phyloP scores from a whole-genome alignment of 2,797 vertebrate species.

The Myiotriccus ornatus region DNA sequence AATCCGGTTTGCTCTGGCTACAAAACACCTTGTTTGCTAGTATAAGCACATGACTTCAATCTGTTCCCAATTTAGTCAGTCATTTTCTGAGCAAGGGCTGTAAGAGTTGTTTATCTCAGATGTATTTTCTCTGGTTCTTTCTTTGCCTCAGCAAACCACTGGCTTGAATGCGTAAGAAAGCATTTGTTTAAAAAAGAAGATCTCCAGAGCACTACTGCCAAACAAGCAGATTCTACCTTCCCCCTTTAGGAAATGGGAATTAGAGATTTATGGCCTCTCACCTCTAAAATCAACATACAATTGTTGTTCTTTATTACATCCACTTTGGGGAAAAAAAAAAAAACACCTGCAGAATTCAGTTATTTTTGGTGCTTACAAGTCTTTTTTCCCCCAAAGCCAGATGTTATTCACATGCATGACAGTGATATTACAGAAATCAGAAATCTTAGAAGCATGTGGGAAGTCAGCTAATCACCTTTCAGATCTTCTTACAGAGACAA shows the following conservation, averaged over 20 bases:
- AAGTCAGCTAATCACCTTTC: neutral
- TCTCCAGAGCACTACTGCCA: neutral
- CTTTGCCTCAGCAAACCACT: neutral
- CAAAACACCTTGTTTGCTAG: neutral
- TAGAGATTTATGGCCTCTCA: neutral
- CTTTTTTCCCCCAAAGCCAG: neutral
- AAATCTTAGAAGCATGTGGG: neutral
- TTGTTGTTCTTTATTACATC: neutral
- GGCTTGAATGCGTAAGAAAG: neutral
- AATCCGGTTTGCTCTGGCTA: neutral
- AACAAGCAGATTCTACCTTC: neutral
- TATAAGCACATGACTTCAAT: neutral
- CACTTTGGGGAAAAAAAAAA: neutral
- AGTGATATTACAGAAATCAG: neutral
- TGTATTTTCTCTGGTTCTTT: neutral
- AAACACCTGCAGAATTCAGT: neutral
- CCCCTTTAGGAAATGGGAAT: neutral
- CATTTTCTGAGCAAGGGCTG: neutral
- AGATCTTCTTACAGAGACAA: slow-evolving; percentile 19
- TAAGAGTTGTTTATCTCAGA: neutral
- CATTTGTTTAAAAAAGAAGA: neutral
- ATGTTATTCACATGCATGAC: neutral
- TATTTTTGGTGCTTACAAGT: neutral
- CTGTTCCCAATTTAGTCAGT: neutral
- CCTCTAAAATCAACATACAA: neutral